These are phyloP conservation scores for Theocolax elegans DNA, from an alignment of 1,140 invertebrate genomes.

Conservation along the genomic window DNA sequence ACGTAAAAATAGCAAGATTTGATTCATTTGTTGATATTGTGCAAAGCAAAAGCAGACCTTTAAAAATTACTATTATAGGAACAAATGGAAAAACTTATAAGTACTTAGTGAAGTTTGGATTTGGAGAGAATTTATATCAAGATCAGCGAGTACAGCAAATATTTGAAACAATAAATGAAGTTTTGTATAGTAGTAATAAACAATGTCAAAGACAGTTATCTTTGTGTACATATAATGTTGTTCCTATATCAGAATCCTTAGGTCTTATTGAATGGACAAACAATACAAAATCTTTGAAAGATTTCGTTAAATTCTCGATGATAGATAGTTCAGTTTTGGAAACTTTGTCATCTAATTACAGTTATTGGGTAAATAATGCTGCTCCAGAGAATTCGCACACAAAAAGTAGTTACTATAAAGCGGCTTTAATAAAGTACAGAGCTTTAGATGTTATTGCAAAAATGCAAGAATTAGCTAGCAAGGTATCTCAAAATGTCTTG, in stretches of 20 bases:
- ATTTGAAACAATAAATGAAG: constrained; percentile 77
- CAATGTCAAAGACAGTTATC: constrained; percentile 65
- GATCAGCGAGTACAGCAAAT: constrained; percentile 82
- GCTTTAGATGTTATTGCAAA: constrained; percentile 52
- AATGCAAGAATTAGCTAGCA: constrained; percentile 56
- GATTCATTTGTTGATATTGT: constrained; percentile 69
- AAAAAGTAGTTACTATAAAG: constrained; percentile 47
- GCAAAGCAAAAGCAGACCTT: constrained; percentile 72
- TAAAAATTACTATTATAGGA: constrained; percentile 75
- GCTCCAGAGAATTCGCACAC: not conserved
- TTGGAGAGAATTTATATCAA: constrained; percentile 80
- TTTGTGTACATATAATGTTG: constrained; percentile 72
- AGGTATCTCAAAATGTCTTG: constrained; percentile 57
- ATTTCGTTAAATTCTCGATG: constrained; percentile 66
- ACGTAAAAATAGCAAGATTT: constrained; percentile 77
- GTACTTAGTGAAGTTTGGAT: constrained; percentile 80
- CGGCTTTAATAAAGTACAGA: constrained; percentile 50
- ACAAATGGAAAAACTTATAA: constrained; percentile 78
- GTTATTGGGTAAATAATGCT: constrained; percentile 48
- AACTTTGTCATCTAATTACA: constrained; percentile 30
- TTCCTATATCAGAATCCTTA: constrained; percentile 70
- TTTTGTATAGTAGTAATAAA: constrained; percentile 64
- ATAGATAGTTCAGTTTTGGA: constrained; percentile 8
- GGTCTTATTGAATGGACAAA: constrained; percentile 80
- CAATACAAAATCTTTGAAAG: constrained; percentile 69